These are phyloP conservation scores for Notolabrus celidotus DNA, from an alignment of 2,797 vertebrate genomes.

Conservation along the genomic window DNA sequence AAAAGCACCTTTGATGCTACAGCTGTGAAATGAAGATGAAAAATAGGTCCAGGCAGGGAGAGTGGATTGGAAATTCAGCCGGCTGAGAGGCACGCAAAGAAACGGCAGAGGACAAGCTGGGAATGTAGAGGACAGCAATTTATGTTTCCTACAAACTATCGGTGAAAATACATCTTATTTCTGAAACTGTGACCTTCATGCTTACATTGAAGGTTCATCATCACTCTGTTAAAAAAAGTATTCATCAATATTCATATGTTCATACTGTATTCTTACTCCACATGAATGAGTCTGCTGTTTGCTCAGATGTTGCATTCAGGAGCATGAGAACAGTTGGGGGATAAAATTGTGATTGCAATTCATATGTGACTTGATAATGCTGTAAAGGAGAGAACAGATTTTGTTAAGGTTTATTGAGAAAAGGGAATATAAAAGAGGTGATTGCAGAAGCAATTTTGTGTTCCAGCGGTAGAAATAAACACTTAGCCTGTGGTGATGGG, in stretches of 20 bases:
- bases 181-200: conserved; percentile 27
- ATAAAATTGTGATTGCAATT: conserved; percentile 2
- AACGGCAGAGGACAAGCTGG: conserved; percentile 43
- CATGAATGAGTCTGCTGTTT: neutral
- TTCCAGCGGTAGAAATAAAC: neutral
- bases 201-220: neutral
- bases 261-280: conserved; percentile 7
- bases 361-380: neutral
- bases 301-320: neutral
- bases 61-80: conserved; percentile 41
- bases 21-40: conserved; percentile 62
- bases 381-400: neutral
- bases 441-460: neutral
- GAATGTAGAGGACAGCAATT: conserved; percentile 22
- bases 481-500: neutral
- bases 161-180: conserved; percentile 21
- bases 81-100: conserved; percentile 14
- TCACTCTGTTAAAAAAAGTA: conserved; percentile 16
- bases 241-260: conserved; percentile 19
- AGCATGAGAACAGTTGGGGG: conserved; percentile 7
- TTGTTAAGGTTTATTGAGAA: conserved; percentile 2
- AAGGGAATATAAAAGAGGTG: neutral
- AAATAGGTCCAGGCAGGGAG: conserved; percentile 45
- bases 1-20: conserved; percentile 62
- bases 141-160: conserved; percentile 24